Conservation (phyloP, 2,797 vertebrate genomes). For the Ctenopoma kingsleyae region DNA sequence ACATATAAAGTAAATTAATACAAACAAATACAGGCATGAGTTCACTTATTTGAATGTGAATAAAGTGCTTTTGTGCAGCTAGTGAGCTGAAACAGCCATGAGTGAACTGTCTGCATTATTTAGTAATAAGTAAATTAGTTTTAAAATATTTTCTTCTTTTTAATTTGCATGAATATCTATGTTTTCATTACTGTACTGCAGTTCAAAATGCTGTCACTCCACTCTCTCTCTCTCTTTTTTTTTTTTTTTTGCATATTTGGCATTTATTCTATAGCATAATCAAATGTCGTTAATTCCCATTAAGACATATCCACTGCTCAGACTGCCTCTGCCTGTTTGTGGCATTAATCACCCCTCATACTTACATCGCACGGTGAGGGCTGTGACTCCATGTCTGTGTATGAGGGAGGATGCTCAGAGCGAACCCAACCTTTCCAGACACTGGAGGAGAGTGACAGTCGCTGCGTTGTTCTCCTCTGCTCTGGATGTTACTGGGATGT, state of each 20-base stretch:
- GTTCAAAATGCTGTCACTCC: background rate
- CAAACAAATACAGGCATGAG: no score
- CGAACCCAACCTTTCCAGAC: conserved; percentile 56
- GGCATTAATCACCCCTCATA: conserved; percentile 67
- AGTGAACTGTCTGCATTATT: no score
- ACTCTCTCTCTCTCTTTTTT: background rate
- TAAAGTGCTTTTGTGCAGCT: no score
- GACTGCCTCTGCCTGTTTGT: conserved; percentile 7
- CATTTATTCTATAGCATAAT: background rate
- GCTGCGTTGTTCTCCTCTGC: conserved; percentile 56
- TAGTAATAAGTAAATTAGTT: no score
- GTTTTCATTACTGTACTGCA: background rate
- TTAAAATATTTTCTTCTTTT: no score
- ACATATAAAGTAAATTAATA: no score
- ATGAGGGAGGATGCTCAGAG: conserved; percentile 75
- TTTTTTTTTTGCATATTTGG: no score
- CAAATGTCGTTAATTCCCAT: conserved; percentile 11
- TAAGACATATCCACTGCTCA: background rate
- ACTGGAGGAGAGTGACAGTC: conserved; percentile 48
- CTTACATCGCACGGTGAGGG: conserved; percentile 34
- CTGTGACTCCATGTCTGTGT: conserved; percentile 72
- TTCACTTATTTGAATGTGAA: no score
- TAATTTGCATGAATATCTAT: no score
- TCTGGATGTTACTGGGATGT: conserved; percentile 62
- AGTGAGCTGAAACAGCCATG: no score